Conservation (phyloP, 2,797 vertebrate species). For the Lepidocolaptes lacrymiger region DNA sequence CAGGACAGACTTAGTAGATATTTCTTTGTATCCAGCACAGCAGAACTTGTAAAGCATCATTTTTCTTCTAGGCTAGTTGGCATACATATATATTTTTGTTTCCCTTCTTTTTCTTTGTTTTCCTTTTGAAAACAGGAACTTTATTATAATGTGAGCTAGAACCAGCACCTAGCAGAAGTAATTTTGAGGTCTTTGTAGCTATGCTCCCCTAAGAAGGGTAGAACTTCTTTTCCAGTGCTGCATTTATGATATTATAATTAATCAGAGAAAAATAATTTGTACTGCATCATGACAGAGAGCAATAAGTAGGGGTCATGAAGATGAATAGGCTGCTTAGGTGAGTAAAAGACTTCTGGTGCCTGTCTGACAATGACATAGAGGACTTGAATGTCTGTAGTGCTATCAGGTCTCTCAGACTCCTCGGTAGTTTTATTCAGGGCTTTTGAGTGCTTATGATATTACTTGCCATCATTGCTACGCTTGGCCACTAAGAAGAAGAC, state of each 20-base stretch:
- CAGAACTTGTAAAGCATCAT: not conserved
- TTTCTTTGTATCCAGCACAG: not conserved
- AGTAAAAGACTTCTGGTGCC: conserved; percentile 28
- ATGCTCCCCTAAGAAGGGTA: not conserved
- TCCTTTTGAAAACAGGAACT: not conserved
- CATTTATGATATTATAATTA: not conserved
- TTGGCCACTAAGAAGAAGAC: not conserved
- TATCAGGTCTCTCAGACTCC: not conserved
- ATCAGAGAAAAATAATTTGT: not conserved
- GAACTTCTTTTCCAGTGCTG: not conserved
- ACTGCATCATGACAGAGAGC: conserved; percentile 20
- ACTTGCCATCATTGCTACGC: not conserved
- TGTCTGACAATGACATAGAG: not conserved
- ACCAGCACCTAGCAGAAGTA: not conserved
- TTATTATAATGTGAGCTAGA: not conserved
- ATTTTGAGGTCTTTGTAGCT: not conserved
- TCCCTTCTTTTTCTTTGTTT: not conserved
- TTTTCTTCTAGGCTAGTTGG: not conserved
- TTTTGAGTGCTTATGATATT: not conserved
- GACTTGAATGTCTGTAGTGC: not conserved
- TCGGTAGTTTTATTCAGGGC: not conserved
- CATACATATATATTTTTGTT: not conserved
- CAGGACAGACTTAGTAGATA: not conserved
- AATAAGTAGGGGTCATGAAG: not conserved
- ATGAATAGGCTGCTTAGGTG: not conserved